Evolutionary conservation across 2,113 vertebrate species (phyloP), one percentile per base, ranked within the genome.

Genomic region (Chauna torquata): DNA sequence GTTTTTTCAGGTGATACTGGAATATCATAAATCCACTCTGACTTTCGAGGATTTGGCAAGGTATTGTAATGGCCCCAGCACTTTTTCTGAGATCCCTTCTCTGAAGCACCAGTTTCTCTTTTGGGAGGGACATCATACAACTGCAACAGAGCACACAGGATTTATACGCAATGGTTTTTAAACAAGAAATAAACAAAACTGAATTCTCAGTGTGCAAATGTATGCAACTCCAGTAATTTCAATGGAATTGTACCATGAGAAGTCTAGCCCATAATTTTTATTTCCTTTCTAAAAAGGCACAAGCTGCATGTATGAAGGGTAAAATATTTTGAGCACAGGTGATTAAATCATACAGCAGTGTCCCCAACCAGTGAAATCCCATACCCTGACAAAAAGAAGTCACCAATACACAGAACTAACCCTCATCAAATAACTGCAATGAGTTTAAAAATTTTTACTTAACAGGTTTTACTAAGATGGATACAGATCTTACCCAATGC

Each of bases 11-110:
- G 97, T 61, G 98, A 95, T 9, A 97, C 92, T 1, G 99, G 99
- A 3, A 98, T 97, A 57, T 99, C 99, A 16, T 99, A 99, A 93
- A 98, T 98, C 99, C 99, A 99, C 25, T 98, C 99, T 12, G 98
- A 97, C 50, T 99, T 99, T 8, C 68, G 94, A n/a, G 97, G 98
- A 36, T 58, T 98, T 24, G 99, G 98, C 40, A 99, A 75, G 1
- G 98, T 99, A 34, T 82, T 98, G 96, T 88, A 99, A n/a, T 92
- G 91, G 52, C 62, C 62, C 49, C 64, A 57, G 12, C 34, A 52
- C 50, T 75, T 98, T 58, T 94, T 95, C 16, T 86, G 83, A 38
- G 88, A 44, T 5, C 94, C 94, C 1, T 92, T 96, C 45, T 98
- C 66, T 24, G 98, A 96, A 94, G 96, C 66, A 78, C 98, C 96